Evolutionary conservation across 2,113 vertebrate species (phyloP).

Genomic region (Phoxinus phoxinus): DNA sequence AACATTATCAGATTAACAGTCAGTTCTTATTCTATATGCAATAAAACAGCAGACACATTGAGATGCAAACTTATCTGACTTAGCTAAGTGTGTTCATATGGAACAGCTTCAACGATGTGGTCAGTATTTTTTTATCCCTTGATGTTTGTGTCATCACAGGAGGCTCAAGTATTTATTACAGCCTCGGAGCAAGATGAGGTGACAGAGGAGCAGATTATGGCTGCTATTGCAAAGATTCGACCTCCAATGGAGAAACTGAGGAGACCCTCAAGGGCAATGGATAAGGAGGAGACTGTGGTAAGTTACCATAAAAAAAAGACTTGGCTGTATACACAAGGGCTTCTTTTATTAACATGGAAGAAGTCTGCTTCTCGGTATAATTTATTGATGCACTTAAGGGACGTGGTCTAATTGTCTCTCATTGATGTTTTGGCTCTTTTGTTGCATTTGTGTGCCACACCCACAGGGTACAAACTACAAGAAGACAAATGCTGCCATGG

Average conservation of each 20-base stretch:
- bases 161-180: constrained; percentile 73
- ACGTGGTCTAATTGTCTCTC: background rate
- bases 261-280: constrained; percentile 67
- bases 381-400: background rate
- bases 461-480: constrained; percentile 86
- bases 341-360: background rate
- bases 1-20: background rate
- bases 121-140: constrained; percentile 3
- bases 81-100: background rate
- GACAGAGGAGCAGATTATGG: constrained; percentile 72
- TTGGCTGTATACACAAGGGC: background rate
- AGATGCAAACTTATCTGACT: background rate
- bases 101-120: background rate
- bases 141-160: constrained; percentile 63
- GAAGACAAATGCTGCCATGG: constrained; percentile 85
- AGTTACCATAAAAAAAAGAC: constrained; percentile 29
- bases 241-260: constrained; percentile 69
- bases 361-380: background rate
- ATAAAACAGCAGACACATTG: background rate
- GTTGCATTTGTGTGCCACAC: constrained; percentile 17
- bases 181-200: constrained; percentile 75
- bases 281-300: constrained; percentile 79
- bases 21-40: background rate
- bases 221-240: constrained; percentile 67
- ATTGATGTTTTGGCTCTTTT: background rate